phyloP scores from a whole-genome alignment of 1,140 invertebrate species.

The Trialeurodes vaporariorum region DNA sequence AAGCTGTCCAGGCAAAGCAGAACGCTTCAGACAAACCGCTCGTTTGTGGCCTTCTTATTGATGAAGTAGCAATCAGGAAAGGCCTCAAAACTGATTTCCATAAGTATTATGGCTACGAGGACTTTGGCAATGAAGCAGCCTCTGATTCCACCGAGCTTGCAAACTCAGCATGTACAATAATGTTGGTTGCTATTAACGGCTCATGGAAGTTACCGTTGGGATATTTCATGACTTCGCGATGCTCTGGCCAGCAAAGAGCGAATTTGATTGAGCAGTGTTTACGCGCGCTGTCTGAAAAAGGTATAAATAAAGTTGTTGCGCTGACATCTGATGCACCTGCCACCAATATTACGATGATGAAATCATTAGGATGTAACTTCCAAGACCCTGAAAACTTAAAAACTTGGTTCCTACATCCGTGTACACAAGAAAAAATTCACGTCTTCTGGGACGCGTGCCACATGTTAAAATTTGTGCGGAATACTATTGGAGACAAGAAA shows the following conservation, averaged over 20 bases:
- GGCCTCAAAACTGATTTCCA: constrained; percentile 22
- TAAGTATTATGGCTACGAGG: constrained; percentile 18
- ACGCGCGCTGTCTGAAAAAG: constrained; percentile 21
- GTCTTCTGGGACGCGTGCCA: background rate
- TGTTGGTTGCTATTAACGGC: too few species aligned
- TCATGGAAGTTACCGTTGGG: too few species aligned
- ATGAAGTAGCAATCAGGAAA: constrained; percentile 26
- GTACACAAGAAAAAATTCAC: background rate
- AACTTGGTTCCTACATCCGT: constrained; percentile 2
- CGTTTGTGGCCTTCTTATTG: constrained; percentile 16
- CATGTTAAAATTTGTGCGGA: background rate
- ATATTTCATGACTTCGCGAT: too few species aligned
- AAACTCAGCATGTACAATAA: too few species aligned
- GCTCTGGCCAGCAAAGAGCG: too few species aligned
- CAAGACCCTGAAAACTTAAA: too few species aligned
- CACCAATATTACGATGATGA: constrained; percentile 23
- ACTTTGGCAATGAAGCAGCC: constrained; percentile 18
- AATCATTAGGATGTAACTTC: constrained; percentile 24
- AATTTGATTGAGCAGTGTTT: constrained; percentile 22
- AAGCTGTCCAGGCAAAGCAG: constrained; percentile 1
- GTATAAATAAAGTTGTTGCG: constrained; percentile 24
- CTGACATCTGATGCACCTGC: constrained; percentile 30
- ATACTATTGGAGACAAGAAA: background rate
- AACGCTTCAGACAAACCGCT: background rate
- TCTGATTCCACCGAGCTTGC: constrained; percentile 15